Conservation (phyloP, 2,113 vertebrate genomes). For the Brevimyrus niger region DNA sequence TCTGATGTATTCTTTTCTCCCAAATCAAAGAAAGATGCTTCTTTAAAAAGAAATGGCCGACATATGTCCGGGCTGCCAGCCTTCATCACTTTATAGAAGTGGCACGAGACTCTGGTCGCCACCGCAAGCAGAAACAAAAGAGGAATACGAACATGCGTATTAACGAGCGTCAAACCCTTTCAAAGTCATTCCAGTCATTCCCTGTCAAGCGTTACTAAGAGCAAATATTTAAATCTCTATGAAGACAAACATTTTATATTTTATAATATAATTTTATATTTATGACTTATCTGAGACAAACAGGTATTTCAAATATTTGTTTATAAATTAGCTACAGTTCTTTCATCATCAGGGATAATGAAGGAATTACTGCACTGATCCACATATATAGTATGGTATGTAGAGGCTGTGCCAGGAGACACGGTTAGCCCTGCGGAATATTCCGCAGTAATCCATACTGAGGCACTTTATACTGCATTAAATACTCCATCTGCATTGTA, state of each 20-base stretch:
- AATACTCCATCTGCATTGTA: background rate
- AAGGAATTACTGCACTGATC: background rate
- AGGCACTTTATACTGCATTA: background rate
- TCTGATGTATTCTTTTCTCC: background rate
- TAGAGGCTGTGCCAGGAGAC: background rate
- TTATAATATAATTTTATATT: background rate
- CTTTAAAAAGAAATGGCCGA: background rate
- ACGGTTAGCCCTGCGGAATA: background rate
- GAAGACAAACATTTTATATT: background rate
- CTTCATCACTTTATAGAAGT: background rate
- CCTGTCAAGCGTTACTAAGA: background rate
- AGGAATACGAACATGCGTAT: background rate
- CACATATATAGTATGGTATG: background rate
- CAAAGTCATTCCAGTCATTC: background rate
- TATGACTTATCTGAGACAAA: background rate
- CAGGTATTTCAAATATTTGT: background rate
- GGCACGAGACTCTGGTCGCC: background rate
- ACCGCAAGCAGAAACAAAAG: background rate
- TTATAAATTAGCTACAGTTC: background rate
- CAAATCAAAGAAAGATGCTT: background rate
- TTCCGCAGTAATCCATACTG: background rate
- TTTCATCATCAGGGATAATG: background rate
- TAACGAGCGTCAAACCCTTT: background rate
- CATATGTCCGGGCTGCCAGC: background rate
- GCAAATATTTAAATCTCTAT: background rate